These are phyloP conservation scores for Uloborus diversus DNA, from an alignment of 1,140 invertebrate species.

Conservation along the genomic window DNA sequence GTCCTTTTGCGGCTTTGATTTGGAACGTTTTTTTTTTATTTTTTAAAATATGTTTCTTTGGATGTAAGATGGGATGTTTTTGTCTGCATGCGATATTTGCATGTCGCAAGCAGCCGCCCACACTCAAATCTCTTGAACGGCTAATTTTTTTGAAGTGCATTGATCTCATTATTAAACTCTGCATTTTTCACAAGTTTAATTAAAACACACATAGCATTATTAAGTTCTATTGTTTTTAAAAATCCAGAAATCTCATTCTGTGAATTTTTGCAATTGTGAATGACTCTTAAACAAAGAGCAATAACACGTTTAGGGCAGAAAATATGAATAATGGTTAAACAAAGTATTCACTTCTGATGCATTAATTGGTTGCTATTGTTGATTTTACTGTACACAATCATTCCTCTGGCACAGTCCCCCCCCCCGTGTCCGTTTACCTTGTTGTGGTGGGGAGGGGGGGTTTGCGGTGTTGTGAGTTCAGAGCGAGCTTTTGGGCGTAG, in stretches of 20 bases:
- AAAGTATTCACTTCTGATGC: too few relatives aligned
- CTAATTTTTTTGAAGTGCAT: background rate
- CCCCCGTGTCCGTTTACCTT: too few relatives aligned
- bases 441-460: too few relatives aligned
- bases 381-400: too few relatives aligned
- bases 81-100: conserved; percentile 1
- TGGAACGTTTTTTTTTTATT: background rate
- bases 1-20: background rate
- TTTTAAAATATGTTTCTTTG: background rate
- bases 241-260: background rate
- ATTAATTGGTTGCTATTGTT: too few relatives aligned
- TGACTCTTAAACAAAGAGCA: background rate
- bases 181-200: background rate
- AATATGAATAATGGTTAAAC: too few relatives aligned
- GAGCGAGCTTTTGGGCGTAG: too few relatives aligned
- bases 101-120: conserved; percentile 12
- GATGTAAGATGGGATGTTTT: conserved; percentile 8
- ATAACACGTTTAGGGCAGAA: conserved; percentile 3
- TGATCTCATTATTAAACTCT: too few relatives aligned
- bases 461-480: too few relatives aligned
- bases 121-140: background rate
- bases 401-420: too few relatives aligned
- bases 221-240: background rate
- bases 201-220: too few relatives aligned
- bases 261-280: background rate